Conservation (phyloP, 2,888 invertebrate species). For the Rhagophthalmus giganteus region DNA sequence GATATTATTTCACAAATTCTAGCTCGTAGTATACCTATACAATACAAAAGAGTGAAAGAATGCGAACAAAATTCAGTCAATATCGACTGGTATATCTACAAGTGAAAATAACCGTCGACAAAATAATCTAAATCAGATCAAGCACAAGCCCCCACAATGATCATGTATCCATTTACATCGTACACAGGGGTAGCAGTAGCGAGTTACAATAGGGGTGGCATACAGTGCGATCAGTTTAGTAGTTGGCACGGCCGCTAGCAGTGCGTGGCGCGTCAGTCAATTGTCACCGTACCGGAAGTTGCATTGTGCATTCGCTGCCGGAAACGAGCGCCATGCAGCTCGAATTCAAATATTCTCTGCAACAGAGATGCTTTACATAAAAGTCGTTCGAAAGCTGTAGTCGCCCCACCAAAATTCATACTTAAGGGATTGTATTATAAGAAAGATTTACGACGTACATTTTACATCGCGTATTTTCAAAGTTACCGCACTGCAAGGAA, state of each 20-base stretch:
- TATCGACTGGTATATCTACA: constrained; percentile 10
- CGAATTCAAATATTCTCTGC: constrained; percentile 40
- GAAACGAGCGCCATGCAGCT: constrained; percentile 53
- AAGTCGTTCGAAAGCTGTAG: constrained; percentile 17
- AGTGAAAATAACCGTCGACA: constrained; percentile 31
- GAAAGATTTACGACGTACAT: constrained; percentile 12
- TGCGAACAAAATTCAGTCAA: not conserved
- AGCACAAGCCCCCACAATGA: constrained; percentile 38
- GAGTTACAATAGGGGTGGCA: constrained; percentile 25
- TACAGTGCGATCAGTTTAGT: constrained; percentile 38
- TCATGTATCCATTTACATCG: constrained; percentile 38
- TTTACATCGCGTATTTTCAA: not conserved
- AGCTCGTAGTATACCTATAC: no score
- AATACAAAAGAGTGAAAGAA: not conserved
- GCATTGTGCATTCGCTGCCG: constrained; percentile 53
- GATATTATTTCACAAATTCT: no score
- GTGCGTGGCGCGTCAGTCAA: constrained; percentile 55
- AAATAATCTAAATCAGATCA: constrained; percentile 44
- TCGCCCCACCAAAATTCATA: not conserved
- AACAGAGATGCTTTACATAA: constrained; percentile 26
- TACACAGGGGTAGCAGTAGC: constrained; percentile 22
- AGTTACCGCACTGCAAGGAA: not conserved
- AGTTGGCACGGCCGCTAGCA: constrained; percentile 42
- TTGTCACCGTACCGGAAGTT: constrained; percentile 49
- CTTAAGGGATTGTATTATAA: constrained; percentile 10